Percentiles rank a stretch among this genome's conserved stretches.
Evolutionary conservation across 2,888 invertebrate species (phyloP).

Genomic region (Agrochola macilenta): DNA sequence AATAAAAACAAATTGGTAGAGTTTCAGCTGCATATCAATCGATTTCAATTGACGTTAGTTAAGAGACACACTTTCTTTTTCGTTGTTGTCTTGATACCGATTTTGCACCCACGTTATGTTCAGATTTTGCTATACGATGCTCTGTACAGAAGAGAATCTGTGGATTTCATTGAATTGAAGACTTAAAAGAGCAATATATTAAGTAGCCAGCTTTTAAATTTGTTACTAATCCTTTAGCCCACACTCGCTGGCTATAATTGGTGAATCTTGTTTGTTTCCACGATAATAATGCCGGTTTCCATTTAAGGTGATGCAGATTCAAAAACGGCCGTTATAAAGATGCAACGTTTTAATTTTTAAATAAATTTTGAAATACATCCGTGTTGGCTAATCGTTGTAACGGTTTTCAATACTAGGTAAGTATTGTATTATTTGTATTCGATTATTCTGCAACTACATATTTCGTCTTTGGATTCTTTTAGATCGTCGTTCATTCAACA

Average conservation of each 20-base stretch:
- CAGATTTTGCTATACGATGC: not conserved
- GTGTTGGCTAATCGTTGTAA: constrained; percentile 55
- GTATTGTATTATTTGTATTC: not conserved
- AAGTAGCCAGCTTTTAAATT: constrained; percentile 34
- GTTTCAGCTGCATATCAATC: constrained; percentile 7
- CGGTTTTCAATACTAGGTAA: constrained; percentile 46
- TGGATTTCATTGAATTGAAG: not conserved
- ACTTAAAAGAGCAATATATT: constrained; percentile 34
- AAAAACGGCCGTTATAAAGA: constrained; percentile 61
- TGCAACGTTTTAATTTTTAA: constrained; percentile 53
- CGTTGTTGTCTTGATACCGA: not conserved
- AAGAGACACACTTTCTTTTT: constrained; percentile 20
- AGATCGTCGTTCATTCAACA: not conserved
- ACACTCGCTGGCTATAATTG: constrained; percentile 80
- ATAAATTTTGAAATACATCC: constrained; percentile 41
- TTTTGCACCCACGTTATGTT: not conserved
- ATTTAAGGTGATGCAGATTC: constrained; percentile 73
- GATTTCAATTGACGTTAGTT: constrained; percentile 14
- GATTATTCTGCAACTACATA: not conserved
- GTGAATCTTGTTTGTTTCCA: constrained; percentile 75
- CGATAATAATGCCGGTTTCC: constrained; percentile 79
- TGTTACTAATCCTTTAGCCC: constrained; percentile 77
- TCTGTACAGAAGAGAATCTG: not conserved
- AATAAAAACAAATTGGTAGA: not conserved
- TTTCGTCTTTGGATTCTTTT: not conserved